phyloP scores from a whole-genome alignment of 2,797 vertebrate genomes.

The Rhynchotus rufescens region DNA sequence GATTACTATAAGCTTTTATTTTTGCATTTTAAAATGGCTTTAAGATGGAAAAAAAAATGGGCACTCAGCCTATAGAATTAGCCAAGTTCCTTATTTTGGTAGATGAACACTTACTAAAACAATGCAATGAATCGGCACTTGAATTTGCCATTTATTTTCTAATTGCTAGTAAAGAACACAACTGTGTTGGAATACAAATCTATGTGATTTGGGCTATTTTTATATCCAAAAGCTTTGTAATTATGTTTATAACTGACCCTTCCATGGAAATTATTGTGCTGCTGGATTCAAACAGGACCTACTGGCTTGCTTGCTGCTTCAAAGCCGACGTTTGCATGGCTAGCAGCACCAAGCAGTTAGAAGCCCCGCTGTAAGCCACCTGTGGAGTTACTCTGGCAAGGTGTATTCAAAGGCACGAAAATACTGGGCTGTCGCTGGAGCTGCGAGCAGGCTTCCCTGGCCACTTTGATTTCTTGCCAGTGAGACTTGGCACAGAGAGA shows the following conservation, averaged over 20 bases:
- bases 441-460: not conserved
- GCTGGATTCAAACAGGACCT: not conserved
- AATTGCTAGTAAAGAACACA: not conserved
- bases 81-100: not conserved
- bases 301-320: not conserved
- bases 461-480: not conserved
- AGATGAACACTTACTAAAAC: not conserved
- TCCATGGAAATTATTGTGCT: not conserved
- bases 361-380: not conserved
- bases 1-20: not conserved
- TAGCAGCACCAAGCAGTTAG: not conserved
- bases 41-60: not conserved
- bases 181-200: not conserved
- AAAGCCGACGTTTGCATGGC: fast-evolving
- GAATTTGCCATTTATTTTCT: not conserved
- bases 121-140: not conserved
- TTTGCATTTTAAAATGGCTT: not conserved
- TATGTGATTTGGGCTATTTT: not conserved
- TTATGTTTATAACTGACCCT: not conserved
- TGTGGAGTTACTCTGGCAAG: not conserved
- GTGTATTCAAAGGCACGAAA: not conserved
- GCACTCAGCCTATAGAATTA: not conserved
- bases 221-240: not conserved
- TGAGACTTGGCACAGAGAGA: not conserved
- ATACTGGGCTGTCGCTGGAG: not conserved